Evolutionary conservation across 1,140 invertebrate species (phyloP).

Genomic region (Pararge aegeria): DNA sequence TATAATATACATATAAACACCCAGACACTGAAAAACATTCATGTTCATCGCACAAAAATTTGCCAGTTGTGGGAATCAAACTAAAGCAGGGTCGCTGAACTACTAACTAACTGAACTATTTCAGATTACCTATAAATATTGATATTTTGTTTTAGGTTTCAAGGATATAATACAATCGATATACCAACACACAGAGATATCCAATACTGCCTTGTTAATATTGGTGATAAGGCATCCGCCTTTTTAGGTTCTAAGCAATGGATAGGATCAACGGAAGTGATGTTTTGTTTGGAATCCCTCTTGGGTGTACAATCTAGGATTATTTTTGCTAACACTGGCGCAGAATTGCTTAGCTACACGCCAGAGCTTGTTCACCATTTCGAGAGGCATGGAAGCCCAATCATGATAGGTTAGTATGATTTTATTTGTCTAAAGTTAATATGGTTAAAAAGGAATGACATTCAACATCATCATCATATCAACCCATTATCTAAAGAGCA

Average conservation of each 20-base stretch:
- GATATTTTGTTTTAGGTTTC: slow-evolving; percentile 81
- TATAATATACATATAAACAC: too few relatives aligned
- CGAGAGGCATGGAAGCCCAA: slow-evolving; percentile 94
- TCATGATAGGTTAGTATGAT: slow-evolving; percentile 96
- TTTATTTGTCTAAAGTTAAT: background rate
- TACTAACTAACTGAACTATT: too few relatives aligned
- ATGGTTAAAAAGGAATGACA: too few relatives aligned
- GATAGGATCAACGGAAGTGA: slow-evolving; percentile 99
- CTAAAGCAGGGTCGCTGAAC: too few relatives aligned
- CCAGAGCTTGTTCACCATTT: slow-evolving; percentile 95
- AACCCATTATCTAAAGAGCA: too few relatives aligned
- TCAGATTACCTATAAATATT: slow-evolving; percentile 9
- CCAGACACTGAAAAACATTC: too few relatives aligned
- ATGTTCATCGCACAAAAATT: too few relatives aligned
- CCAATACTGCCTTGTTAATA: slow-evolving; percentile 95
- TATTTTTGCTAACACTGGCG: slow-evolving; percentile 90
- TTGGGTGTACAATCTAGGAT: slow-evolving; percentile 91
- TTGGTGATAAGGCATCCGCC: slow-evolving; percentile 93
- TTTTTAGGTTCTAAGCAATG: slow-evolving; percentile 96
- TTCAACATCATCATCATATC: too few relatives aligned
- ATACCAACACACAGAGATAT: slow-evolving; percentile 94
- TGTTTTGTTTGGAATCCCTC: slow-evolving; percentile 93
- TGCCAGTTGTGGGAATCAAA: too few relatives aligned
- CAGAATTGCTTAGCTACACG: slow-evolving; percentile 90
- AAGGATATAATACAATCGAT: slow-evolving; percentile 92